A percentile compares a stretch with the other conserved stretches of the same genome.
Conservation (phyloP, 2,797 vertebrate genomes). For the Meriones psammophilus region DNA sequence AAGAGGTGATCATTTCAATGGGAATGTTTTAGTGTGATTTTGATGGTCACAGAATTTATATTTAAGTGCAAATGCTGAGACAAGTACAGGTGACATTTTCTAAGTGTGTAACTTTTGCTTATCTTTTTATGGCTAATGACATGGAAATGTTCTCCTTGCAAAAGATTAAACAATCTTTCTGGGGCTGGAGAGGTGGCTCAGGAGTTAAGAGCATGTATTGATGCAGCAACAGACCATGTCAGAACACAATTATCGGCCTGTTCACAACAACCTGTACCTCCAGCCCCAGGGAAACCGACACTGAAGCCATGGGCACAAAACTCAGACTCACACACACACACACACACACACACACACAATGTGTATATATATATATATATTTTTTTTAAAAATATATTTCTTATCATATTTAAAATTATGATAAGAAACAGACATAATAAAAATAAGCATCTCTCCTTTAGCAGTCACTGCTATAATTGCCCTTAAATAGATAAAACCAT, state of each 20-base stretch:
- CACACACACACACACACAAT: too few relatives aligned
- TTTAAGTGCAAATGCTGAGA: slow-evolving; percentile 6
- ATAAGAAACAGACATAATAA: neutral
- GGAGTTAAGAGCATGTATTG: neutral
- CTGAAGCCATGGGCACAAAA: neutral
- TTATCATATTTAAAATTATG: neutral
- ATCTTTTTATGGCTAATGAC: slow-evolving; percentile 10
- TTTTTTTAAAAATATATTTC: too few relatives aligned
- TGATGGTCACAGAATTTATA: neutral
- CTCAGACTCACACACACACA: neutral
- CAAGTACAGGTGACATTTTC: neutral
- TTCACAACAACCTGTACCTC: neutral
- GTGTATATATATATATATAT: too few relatives aligned
- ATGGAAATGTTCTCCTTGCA: neutral
- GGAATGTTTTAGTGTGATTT: neutral
- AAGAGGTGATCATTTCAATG: neutral
- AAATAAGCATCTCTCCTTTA: neutral
- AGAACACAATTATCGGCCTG: neutral
- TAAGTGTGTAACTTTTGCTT: neutral
- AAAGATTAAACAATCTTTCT: neutral
- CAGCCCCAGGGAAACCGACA: too few relatives aligned
- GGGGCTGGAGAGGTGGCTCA: neutral
- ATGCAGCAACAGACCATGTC: neutral
- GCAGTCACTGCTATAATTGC: neutral
- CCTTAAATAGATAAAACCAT: neutral